Conservation (phyloP, 2,888 invertebrate species). For the Xestia rhomboidea region DNA sequence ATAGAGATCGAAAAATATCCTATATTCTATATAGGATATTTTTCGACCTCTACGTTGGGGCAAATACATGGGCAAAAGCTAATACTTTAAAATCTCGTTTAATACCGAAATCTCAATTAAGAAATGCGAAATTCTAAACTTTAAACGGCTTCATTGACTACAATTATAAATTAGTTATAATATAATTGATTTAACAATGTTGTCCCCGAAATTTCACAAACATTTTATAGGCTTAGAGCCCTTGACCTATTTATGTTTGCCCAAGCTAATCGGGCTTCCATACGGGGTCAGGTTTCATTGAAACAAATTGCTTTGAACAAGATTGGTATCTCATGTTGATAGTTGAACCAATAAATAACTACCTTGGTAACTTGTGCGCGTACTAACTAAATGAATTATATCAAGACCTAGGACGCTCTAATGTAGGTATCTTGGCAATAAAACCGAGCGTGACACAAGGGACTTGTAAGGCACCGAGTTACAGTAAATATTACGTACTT, state of each 20-base stretch:
- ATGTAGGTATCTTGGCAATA: conserved; percentile 12
- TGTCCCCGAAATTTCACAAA: conserved; percentile 1
- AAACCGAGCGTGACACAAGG: conserved; percentile 12
- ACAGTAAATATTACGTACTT: conserved; percentile 21
- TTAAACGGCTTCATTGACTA: not conserved
- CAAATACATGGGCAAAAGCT: not conserved
- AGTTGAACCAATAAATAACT: conserved; percentile 31
- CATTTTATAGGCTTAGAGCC: conserved; percentile 4
- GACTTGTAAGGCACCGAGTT: conserved; percentile 3
- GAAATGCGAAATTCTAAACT: not conserved
- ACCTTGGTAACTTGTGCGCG: not conserved
- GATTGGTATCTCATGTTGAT: conserved; percentile 21
- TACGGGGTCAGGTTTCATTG: conserved; percentile 20
- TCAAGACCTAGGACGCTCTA: conserved; percentile 5
- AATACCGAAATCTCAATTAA: not conserved
- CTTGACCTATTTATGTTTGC: conserved; percentile 19
- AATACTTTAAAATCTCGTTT: not conserved
- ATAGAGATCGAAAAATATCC: too few relatives aligned
- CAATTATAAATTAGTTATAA: not conserved
- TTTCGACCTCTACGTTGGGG: not conserved
- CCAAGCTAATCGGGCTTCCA: conserved; percentile 27
- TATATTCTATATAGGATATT: not conserved
- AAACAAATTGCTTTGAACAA: conserved; percentile 38
- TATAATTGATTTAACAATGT: not conserved
- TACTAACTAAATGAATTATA: conserved; percentile 10